Conservation (phyloP, 2,888 invertebrate genomes). For the Mythimna vitellina region DNA sequence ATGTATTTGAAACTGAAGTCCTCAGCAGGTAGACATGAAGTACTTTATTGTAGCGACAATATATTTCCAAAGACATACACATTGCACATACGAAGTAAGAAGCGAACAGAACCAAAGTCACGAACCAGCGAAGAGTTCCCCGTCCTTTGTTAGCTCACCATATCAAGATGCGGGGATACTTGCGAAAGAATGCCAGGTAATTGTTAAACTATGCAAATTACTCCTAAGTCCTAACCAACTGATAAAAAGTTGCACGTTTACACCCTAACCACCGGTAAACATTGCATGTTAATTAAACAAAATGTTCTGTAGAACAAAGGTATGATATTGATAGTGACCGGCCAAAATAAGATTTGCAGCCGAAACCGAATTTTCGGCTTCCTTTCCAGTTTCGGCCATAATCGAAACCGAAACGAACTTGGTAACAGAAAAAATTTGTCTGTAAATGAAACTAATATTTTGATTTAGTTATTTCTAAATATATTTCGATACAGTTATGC, state of each 20-base stretch:
- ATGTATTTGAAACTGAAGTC: no score
- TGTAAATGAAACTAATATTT: no score
- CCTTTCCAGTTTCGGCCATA: no score
- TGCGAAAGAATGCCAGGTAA: slow-evolving; percentile 83
- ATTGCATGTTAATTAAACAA: slow-evolving; percentile 79
- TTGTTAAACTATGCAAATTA: slow-evolving; percentile 88
- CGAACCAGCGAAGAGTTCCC: slow-evolving; percentile 53
- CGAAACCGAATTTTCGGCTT: no score
- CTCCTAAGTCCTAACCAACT: slow-evolving; percentile 43
- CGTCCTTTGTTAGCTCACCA: slow-evolving; percentile 57
- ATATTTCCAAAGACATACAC: not conserved
- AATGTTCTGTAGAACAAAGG: slow-evolving; percentile 46
- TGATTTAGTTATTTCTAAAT: no score
- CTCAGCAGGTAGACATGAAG: not conserved
- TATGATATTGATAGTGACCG: not conserved
- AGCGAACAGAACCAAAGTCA: slow-evolving; percentile 52
- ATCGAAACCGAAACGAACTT: no score
- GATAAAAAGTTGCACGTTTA: slow-evolving; percentile 72
- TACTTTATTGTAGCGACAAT: not conserved
- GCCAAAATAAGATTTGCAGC: no score
- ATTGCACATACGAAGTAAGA: slow-evolving; percentile 21
- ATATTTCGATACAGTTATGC: no score
- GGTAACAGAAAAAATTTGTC: no score
- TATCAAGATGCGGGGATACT: slow-evolving; percentile 66
- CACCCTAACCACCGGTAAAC: slow-evolving; percentile 68